Evolutionary conservation across 2,797 vertebrate species (phyloP).

Genomic region (Dermochelys coriacea): DNA sequence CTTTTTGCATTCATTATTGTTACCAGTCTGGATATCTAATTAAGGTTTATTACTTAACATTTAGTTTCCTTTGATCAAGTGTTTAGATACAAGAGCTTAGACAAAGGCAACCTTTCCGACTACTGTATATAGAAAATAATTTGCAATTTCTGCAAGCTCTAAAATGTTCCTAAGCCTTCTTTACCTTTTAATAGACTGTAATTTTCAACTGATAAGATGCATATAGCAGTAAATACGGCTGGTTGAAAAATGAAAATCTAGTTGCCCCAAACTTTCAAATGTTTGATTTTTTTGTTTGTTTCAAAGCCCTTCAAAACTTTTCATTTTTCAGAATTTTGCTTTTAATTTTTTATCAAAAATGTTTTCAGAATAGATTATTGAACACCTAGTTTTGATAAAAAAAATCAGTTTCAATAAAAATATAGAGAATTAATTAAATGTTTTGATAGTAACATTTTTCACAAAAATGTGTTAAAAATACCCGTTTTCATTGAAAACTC

Average conservation of each 20-base stretch:
- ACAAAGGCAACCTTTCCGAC: background rate
- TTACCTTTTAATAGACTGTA: background rate
- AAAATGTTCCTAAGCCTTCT: background rate
- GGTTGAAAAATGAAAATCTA: background rate
- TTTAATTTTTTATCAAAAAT: background rate
- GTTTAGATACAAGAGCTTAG: background rate
- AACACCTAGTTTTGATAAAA: background rate
- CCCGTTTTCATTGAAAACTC: background rate
- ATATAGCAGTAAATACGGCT: background rate
- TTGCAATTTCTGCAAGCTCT: background rate
- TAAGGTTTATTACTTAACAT: slow-evolving; percentile 52
- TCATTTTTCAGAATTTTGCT: background rate
- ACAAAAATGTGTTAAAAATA: background rate
- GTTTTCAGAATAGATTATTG: background rate
- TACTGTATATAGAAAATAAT: background rate
- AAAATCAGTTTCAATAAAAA: background rate
- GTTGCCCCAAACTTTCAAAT: background rate
- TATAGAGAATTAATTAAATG: background rate
- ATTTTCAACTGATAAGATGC: background rate
- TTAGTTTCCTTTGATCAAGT: slow-evolving; percentile 33
- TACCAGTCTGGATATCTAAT: slow-evolving; percentile 48
- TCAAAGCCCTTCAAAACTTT: background rate
- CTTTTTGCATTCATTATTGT: slow-evolving; percentile 37
- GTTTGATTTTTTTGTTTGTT: background rate
- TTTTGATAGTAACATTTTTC: background rate